These are phyloP conservation scores for Coptodon bakossiorum DNA, from an alignment of 2,113 vertebrate species.

Conservation along the genomic window DNA sequence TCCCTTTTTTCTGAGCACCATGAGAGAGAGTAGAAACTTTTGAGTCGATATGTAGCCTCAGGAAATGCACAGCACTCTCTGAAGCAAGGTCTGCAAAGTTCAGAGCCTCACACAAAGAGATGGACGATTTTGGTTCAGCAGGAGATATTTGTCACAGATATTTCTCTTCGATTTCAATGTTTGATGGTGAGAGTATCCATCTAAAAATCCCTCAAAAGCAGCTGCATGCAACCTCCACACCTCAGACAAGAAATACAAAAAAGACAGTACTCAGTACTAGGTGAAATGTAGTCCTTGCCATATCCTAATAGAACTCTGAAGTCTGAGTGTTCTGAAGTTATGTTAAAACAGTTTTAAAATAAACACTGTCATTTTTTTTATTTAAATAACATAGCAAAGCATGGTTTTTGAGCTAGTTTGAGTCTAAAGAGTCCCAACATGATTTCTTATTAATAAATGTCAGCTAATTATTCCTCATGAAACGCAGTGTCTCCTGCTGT, in stretches of 20 bases:
- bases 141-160: constrained; percentile 46
- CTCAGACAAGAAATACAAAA: background rate
- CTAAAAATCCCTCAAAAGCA: background rate
- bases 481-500: constrained; percentile 1
- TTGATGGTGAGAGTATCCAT: constrained; percentile 15
- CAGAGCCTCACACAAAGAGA: constrained; percentile 36
- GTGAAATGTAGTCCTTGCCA: background rate
- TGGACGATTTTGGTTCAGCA: constrained; percentile 32
- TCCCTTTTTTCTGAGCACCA: constrained; percentile 12
- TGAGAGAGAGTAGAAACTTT: constrained; percentile 35
- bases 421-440: background rate
- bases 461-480: constrained; percentile 9
- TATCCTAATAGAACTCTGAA: background rate
- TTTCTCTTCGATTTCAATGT: constrained; percentile 19
- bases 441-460: constrained; percentile 30
- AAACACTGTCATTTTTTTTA: background rate
- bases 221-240: background rate
- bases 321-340: background rate
- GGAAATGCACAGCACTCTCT: constrained; percentile 42
- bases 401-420: background rate
- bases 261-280: background rate
- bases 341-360: background rate
- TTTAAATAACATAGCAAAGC: background rate
- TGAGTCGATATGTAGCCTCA: constrained; percentile 46
- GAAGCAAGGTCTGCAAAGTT: constrained; percentile 49